A percentile compares a stretch with the other conserved stretches of the same genome.
Conservation (phyloP, 1,140 invertebrate species). For the Pseudomyrmex gracilis region DNA sequence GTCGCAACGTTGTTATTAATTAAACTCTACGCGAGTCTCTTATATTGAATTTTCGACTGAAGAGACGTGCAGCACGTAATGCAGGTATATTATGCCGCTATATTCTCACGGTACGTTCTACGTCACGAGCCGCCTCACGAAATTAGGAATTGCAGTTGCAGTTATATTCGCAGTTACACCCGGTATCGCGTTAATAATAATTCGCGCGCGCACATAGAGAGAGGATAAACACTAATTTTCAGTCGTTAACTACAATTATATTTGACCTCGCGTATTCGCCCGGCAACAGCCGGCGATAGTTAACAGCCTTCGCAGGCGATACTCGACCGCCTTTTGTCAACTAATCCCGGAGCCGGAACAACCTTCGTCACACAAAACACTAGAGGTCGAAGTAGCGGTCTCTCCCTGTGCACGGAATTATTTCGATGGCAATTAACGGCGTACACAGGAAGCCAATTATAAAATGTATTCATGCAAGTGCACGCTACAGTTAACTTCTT, state of each 20-base stretch:
- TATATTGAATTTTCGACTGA: conserved; percentile 27
- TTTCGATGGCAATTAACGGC: conserved; percentile 49
- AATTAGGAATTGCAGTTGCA: conserved; percentile 72
- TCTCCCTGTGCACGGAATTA: conserved; percentile 32
- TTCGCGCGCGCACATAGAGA: conserved; percentile 51
- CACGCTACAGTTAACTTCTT: neutral
- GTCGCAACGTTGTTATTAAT: neutral
- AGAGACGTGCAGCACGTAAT: conserved; percentile 22
- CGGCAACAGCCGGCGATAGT: conserved; percentile 48
- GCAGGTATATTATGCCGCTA: conserved; percentile 54
- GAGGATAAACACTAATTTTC: conserved; percentile 69
- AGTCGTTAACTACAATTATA: conserved; percentile 74
- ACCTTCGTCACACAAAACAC: conserved; percentile 35
- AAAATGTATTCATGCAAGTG: conserved; percentile 11
- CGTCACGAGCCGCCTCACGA: conserved; percentile 42
- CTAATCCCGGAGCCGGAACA: conserved; percentile 46
- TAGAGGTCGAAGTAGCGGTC: neutral
- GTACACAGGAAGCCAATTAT: conserved; percentile 44
- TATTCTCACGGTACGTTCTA: conserved; percentile 35
- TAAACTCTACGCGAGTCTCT: neutral
- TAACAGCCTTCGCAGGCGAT: conserved; percentile 55
- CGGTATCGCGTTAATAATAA: conserved; percentile 72
- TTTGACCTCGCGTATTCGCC: conserved; percentile 64
- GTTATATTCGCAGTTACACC: conserved; percentile 59
- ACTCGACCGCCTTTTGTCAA: conserved; percentile 53